Evolutionary conservation across 1,140 invertebrate species (phyloP).

Genomic region (Microplitis demolitor): DNA sequence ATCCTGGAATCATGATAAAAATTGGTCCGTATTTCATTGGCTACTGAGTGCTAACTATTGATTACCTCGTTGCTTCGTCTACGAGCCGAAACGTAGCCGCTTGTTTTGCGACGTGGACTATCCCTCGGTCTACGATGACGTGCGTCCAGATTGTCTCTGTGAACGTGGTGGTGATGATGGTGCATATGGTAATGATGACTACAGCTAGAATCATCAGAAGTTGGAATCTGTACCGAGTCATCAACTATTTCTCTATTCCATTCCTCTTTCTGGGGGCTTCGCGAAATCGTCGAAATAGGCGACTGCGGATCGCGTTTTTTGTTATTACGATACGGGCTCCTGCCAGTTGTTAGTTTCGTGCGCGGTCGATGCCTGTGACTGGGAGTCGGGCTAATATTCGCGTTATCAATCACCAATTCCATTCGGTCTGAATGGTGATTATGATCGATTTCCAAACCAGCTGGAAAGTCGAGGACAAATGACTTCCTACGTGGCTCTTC

Average conservation of each 20-base stretch:
- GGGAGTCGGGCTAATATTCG: conserved; percentile 61
- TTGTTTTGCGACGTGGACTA: conserved; percentile 69
- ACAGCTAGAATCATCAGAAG: conserved; percentile 73
- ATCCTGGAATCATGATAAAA: conserved; percentile 40
- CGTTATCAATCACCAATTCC: conserved; percentile 57
- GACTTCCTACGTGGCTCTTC: conserved; percentile 72
- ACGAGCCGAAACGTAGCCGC: conserved; percentile 51
- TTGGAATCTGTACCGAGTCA: conserved; percentile 62
- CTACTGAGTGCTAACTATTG: background rate
- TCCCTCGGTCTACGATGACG: conserved; percentile 69
- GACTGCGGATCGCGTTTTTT: conserved; percentile 62
- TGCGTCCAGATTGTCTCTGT: conserved; percentile 48
- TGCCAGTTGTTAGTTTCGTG: conserved; percentile 47
- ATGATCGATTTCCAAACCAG: conserved; percentile 57
- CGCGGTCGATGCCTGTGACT: conserved; percentile 60
- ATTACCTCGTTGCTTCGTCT: conserved; percentile 55
- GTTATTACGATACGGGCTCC: conserved; percentile 47
- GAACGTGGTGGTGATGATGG: conserved; percentile 54
- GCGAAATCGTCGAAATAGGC: conserved; percentile 11
- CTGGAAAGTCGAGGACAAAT: conserved; percentile 73
- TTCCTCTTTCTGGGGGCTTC: conserved; percentile 56
- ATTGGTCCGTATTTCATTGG: background rate
- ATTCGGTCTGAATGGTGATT: conserved; percentile 29
- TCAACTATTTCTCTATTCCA: conserved; percentile 55
- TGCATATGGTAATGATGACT: conserved; percentile 60